Conservation (phyloP, 2,797 vertebrate species). For the Sciurus vulgaris region DNA sequence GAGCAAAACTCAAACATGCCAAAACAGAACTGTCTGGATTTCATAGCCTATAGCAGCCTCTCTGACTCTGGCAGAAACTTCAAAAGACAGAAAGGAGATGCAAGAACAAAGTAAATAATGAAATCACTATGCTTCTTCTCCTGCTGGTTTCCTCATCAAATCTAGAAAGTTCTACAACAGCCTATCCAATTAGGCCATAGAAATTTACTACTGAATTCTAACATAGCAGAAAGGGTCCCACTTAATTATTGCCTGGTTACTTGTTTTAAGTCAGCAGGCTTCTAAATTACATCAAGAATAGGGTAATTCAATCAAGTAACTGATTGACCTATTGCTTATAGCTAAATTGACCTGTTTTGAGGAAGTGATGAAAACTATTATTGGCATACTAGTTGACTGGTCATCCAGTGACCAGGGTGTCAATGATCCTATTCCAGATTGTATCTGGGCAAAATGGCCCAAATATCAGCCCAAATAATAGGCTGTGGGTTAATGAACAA, state of each 20-base stretch:
- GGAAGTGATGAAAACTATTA: not conserved
- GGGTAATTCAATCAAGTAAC: not conserved
- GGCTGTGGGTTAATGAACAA: not conserved
- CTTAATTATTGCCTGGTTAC: not conserved
- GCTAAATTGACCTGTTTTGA: not conserved
- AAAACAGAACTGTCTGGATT: not conserved
- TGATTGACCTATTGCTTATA: not conserved
- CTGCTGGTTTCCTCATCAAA: not conserved
- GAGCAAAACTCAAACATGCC: not conserved
- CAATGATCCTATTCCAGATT: slow-evolving; percentile 10
- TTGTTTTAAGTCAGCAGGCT: slow-evolving; percentile 54
- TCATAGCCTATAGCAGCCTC: not conserved
- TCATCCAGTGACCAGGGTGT: not conserved
- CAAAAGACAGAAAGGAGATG: not conserved
- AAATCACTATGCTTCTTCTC: not conserved
- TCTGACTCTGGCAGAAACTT: not conserved
- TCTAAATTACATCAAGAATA: slow-evolving; percentile 7
- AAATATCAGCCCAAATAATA: not conserved
- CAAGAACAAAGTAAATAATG: not conserved
- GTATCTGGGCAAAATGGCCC: not conserved
- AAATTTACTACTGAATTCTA: not conserved
- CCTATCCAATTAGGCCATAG: not conserved
- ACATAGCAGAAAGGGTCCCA: not conserved
- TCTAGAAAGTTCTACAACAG: not conserved
- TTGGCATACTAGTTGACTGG: not conserved